Evolutionary conservation across 2,888 invertebrate species (phyloP), one percentile per base, ranked within the genome.

Genomic region (Hemaris fuciformis): DNA sequence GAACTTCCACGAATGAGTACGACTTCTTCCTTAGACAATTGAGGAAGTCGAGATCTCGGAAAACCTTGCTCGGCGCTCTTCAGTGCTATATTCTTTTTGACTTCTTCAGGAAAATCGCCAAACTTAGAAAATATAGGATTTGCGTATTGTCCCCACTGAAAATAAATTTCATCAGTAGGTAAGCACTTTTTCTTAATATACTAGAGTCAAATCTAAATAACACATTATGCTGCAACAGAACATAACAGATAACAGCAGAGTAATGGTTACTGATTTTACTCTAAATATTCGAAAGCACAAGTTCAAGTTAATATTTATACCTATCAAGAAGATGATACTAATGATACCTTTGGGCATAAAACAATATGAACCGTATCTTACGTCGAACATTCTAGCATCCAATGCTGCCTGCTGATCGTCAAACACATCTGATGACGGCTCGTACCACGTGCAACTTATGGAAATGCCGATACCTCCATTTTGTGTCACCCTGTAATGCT

Each of bases 51-150:
- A 0, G 95, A 94, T 34, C 85, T 79, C 0, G 85, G 75, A 61
- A 88, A 94, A 4, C 94, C 94, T 77, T 95, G 94, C 53, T 89
- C 87, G 22, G 85, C 85, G 66, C 95, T 95, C 31, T 94, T 89
- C 7, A 84, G 74, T 0, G 79, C 91, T 5, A 96, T 86, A 43
- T 91, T 89, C 15, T 88, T 85, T 64, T 93, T 94, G 85, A 95
- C 90, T 2, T 94, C 82, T 67, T 87, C 72, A 0, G 95, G 95
- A 75, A 94, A 96, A 75, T 95, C 94, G 0, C 95, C 95, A 0
- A 79, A 73, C 68, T 82, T 84, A 0, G 93, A 89, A 74, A 94
- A 94, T 62, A 89, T 87, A 20, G 88, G 87, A 66, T 88, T 65
- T 74, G 91, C 66, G 91, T 92, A 74, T 91, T 77, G 77, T 4